Conservation (phyloP, 2,113 vertebrate species). For the Cyanoderma ruficeps region DNA sequence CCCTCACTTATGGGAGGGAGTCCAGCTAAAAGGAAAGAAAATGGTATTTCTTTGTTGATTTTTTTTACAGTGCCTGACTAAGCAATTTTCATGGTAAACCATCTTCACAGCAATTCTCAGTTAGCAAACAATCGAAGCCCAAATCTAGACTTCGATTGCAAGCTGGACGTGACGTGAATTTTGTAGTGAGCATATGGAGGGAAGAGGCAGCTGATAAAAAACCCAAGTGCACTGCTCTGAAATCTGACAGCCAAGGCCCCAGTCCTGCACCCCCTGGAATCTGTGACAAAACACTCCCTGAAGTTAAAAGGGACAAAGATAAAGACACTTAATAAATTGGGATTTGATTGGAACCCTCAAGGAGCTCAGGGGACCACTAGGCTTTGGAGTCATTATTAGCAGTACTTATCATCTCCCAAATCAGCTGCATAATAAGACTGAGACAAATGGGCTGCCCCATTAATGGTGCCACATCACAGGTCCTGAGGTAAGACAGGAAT, state of each 20-base stretch:
- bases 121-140: slow-evolving; percentile 46
- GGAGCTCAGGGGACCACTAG: background rate
- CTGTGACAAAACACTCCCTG: background rate
- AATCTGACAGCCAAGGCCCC: background rate
- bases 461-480: background rate
- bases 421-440: background rate
- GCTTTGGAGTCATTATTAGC: background rate
- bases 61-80: background rate
- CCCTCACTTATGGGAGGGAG: background rate
- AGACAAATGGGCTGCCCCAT: background rate
- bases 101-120: slow-evolving; percentile 12
- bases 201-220: background rate
- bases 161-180: slow-evolving; percentile 37
- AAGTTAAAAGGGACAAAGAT: background rate
- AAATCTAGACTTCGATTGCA: background rate
- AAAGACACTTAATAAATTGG: background rate
- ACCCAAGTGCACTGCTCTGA: background rate
- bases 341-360: background rate
- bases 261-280: background rate
- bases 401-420: background rate
- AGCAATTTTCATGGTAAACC: background rate
- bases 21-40: background rate
- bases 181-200: background rate
- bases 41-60: background rate
- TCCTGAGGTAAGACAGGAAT: background rate